Base-by-base conservation (phyloP, 2,888 invertebrate genomes). In the Brassicogethes aeneus region DNA sequence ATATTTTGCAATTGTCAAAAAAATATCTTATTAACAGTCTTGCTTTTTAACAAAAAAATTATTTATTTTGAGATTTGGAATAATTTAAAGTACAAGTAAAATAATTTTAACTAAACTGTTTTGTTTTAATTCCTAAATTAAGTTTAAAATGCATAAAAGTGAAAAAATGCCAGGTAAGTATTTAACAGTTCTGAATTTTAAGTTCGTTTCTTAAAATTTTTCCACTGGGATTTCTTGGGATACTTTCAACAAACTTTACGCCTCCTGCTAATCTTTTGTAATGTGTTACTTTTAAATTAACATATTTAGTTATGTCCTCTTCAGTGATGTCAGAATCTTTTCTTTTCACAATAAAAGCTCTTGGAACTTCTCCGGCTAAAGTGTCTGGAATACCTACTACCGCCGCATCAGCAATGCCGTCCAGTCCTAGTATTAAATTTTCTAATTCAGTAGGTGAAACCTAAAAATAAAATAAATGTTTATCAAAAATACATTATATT, bases 401-500 rank as follows among this genome's bases (percentile, higher is more conserved):
- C 0, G 86, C 88, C 1, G 79, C 85, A 59, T 89, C 89, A 0
- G 75, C 75, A 8, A 90, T 79, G 43, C 77, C 79, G 0, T 80
- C 77, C 47, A 79, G 74, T 59, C 83, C 79, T 62, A 85, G 72
- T 32, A 90, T 74, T 3, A 89, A 61, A 50, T 79, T 82, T 66
- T 91, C 90, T 42, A 90, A 65, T 68, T 91, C 90, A 2, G 89
- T 86, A 15, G 90, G 90, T 0, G 90, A 84, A 16, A 90, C 89
- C 85, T 88, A 59, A 34, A 70, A 53, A 54, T 39, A 45, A 42
- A 39, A 33, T n/a, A n/a, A n/a, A n/a, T n/a, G n/a, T n/a, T n/a
- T 8, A 8, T 29, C 7, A n/a, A 29, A 29, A 29, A 29, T 29
- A 29, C n/a, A 29, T 29, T 29, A 29, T 29, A 29, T n/a, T n/a